Evolutionary conservation across 2,888 invertebrate genomes (phyloP).

Genomic region (Tetanocera ferruginea): DNA sequence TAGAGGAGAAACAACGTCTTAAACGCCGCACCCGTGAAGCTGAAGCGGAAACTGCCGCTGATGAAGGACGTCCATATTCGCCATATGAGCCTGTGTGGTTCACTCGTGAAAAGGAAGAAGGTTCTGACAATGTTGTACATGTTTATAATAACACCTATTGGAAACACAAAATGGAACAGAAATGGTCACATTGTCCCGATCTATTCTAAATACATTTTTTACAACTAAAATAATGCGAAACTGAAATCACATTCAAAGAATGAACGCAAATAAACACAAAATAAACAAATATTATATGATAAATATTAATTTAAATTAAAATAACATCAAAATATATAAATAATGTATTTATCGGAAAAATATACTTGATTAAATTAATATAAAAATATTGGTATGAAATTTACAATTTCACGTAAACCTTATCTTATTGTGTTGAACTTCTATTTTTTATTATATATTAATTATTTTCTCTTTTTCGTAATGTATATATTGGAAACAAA

Average conservation of each 20-base stretch:
- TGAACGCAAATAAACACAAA: constrained; percentile 35
- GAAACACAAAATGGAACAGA: constrained; percentile 87
- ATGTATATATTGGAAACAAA: constrained; percentile 51
- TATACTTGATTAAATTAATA: too few relatives aligned
- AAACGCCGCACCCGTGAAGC: constrained; percentile 83
- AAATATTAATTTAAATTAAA: constrained; percentile 20
- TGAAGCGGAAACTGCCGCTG: constrained; percentile 79
- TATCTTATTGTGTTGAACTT: constrained; percentile 16
- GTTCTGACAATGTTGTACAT: constrained; percentile 78
- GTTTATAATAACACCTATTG: constrained; percentile 92
- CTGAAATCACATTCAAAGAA: constrained; percentile 35
- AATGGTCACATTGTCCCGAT: constrained; percentile 93
- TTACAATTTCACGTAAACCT: constrained; percentile 4
- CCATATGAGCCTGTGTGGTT: constrained; percentile 92
- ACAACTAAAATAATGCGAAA: constrained; percentile 36
- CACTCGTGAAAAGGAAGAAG: constrained; percentile 82
- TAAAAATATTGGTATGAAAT: background rate
- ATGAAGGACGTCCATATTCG: constrained; percentile 77
- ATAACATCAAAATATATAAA: constrained; percentile 23
- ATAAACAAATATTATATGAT: constrained; percentile 38
- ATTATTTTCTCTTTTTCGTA: constrained; percentile 54
- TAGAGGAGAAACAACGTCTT: constrained; percentile 96
- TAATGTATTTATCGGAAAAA: background rate
- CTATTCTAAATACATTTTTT: constrained; percentile 72
- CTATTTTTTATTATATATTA: constrained; percentile 35